These are phyloP conservation scores for Hippocampus comes DNA, from an alignment of 2,113 vertebrate genomes.

Conservation along the genomic window DNA sequence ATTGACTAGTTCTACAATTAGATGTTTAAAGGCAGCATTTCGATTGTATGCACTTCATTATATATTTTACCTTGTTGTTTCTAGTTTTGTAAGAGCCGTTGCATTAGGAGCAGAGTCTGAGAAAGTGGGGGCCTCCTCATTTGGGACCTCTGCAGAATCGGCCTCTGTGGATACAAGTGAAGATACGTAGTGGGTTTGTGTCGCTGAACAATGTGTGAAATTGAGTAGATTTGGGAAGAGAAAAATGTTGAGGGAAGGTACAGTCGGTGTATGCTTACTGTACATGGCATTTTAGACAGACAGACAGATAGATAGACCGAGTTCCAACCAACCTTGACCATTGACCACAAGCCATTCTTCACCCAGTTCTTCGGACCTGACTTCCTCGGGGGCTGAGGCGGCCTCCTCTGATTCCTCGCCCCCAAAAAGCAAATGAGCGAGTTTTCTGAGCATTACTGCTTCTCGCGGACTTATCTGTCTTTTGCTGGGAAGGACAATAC, in stretches of 20 bases:
- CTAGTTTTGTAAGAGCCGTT: slow-evolving; percentile 5
- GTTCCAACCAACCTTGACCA: slow-evolving; percentile 77
- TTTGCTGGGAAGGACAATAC: slow-evolving; percentile 11
- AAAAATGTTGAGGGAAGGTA: not conserved
- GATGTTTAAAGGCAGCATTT: not conserved
- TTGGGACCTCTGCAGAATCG: slow-evolving; percentile 28
- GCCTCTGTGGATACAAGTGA: slow-evolving; percentile 34
- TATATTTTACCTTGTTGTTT: slow-evolving; percentile 28
- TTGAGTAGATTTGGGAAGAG: not conserved
- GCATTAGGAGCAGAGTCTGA: slow-evolving; percentile 16
- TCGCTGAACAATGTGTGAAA: not conserved
- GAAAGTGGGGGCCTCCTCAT: slow-evolving; percentile 6
- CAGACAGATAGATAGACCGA: not conserved
- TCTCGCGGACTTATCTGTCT: not conserved
- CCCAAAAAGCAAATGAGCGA: slow-evolving; percentile 86
- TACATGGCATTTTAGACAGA: not conserved
- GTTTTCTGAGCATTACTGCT: slow-evolving; percentile 81
- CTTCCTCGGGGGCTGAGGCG: slow-evolving; percentile 38
- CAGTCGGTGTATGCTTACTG: not conserved
- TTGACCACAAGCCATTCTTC: slow-evolving; percentile 90
- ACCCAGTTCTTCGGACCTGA: slow-evolving; percentile 76
- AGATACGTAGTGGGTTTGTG: not conserved
- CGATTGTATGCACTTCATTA: not conserved
- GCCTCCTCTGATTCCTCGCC: slow-evolving; percentile 38
- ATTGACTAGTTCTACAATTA: not conserved